phyloP scores from a whole-genome alignment of 2,797 vertebrate genomes.

The Galaxias olidus region DNA sequence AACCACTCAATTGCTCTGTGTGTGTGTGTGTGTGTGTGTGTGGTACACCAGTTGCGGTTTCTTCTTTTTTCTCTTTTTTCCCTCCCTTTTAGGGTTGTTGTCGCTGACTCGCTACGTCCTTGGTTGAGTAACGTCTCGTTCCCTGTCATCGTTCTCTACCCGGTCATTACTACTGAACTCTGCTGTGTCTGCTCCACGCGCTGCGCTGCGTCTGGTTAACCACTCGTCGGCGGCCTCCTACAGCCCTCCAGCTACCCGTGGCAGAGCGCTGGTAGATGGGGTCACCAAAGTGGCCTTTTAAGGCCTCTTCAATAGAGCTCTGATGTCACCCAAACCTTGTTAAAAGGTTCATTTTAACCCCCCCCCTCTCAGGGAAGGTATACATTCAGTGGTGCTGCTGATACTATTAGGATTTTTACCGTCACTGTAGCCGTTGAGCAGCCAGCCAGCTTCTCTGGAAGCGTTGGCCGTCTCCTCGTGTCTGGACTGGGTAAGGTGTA shows the following conservation, averaged over 20 bases:
- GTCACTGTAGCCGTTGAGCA: background rate
- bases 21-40: conserved; percentile 10
- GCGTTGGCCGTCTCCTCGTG: too few species aligned
- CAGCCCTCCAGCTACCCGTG: background rate
- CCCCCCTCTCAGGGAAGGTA: background rate
- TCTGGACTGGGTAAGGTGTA: too few species aligned
- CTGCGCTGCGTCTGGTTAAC: background rate
- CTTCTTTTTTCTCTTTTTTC: too few species aligned
- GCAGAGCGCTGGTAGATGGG: too few species aligned
- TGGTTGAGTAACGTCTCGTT: background rate
- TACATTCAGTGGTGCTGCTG: too few species aligned
- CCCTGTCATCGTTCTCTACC: background rate
- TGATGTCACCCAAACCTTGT: too few species aligned
- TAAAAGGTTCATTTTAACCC: too few species aligned
- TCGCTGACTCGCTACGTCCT: background rate
- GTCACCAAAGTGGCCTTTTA: too few species aligned
- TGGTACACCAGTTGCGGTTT: background rate
- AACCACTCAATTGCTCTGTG: conserved; percentile 28
- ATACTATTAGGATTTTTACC: too few species aligned
- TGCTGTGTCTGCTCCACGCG: background rate
- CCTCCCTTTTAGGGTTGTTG: background rate
- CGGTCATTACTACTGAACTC: background rate
- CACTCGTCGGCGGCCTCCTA: background rate
- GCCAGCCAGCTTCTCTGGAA: too few species aligned
- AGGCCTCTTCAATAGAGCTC: too few species aligned